Conservation (phyloP, 2,113 vertebrate species). For the Pipa parva region DNA sequence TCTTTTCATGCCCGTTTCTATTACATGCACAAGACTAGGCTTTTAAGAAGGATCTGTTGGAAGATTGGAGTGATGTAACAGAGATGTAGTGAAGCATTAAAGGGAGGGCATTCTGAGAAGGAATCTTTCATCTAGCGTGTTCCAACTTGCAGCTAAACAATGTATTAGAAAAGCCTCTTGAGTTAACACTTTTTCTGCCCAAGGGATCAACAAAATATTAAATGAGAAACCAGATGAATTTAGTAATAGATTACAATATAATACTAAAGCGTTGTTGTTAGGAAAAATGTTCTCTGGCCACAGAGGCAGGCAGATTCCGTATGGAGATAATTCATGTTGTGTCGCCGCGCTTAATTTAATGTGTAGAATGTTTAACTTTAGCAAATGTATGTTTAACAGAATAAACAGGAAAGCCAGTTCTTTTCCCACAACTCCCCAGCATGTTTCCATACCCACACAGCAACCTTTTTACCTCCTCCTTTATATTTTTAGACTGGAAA, state of each 20-base stretch:
- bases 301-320: not conserved
- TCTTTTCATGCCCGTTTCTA: conserved; percentile 27
- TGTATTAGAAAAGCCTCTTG: not conserved
- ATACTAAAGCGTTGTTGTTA: not conserved
- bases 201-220: not conserved
- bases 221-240: not conserved
- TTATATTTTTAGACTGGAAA: too few species aligned
- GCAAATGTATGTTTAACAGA: not conserved
- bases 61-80: conserved; percentile 13
- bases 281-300: not conserved
- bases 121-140: conserved; percentile 18
- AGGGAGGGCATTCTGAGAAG: not conserved
- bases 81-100: not conserved
- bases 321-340: not conserved
- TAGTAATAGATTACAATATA: not conserved
- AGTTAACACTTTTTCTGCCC: not conserved
- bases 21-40: conserved; percentile 10
- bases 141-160: conserved; percentile 12
- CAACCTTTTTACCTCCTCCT: too few species aligned
- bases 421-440: not conserved
- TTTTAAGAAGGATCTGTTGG: not conserved
- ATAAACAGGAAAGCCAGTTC: not conserved
- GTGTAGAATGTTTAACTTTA: not conserved
- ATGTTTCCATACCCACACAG: not conserved
- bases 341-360: not conserved